Conservation (phyloP, 2,888 invertebrate species). For the Sceliomorpha sp. region DNA sequence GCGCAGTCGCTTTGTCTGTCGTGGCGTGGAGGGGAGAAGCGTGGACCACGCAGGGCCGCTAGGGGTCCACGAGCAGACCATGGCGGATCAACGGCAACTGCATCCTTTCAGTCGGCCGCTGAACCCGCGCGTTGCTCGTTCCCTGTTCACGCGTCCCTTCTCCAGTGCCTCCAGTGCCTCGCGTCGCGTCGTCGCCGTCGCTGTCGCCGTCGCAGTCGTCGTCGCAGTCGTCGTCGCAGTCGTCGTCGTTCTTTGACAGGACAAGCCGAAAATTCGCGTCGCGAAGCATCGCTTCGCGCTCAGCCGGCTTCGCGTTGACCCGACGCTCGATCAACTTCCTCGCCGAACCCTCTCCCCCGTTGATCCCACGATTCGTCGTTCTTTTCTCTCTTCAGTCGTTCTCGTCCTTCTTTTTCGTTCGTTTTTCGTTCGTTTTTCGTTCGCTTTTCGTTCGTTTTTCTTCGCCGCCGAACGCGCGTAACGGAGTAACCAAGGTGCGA, state of each 20-base stretch:
- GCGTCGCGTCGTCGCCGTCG: slow-evolving; percentile 64
- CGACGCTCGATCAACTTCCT: too few relatives aligned
- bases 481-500: slow-evolving; percentile 8
- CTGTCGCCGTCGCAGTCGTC: too few relatives aligned
- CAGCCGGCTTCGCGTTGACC: too few relatives aligned
- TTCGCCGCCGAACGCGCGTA: neutral
- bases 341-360: too few relatives aligned
- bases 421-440: too few relatives aligned
- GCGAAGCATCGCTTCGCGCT: slow-evolving; percentile 7
- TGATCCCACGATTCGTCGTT: too few relatives aligned
- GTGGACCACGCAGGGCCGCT: slow-evolving; percentile 70
- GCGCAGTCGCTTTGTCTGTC: slow-evolving; percentile 78
- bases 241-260: slow-evolving; percentile 32
- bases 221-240: too few relatives aligned
- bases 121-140: slow-evolving; percentile 77
- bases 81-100: slow-evolving; percentile 77
- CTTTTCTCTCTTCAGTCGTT: too few relatives aligned
- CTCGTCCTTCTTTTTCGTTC: too few relatives aligned
- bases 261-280: slow-evolving; percentile 28
- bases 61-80: slow-evolving; percentile 72
- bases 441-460: slow-evolving; percentile 1
- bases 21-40: slow-evolving; percentile 56
- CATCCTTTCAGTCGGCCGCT: slow-evolving; percentile 80
- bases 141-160: slow-evolving; percentile 36
- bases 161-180: slow-evolving; percentile 62